phyloP scores from a whole-genome alignment of 64 coral and sea anemone genomes.

The Cladopsammia gracilis region DNA sequence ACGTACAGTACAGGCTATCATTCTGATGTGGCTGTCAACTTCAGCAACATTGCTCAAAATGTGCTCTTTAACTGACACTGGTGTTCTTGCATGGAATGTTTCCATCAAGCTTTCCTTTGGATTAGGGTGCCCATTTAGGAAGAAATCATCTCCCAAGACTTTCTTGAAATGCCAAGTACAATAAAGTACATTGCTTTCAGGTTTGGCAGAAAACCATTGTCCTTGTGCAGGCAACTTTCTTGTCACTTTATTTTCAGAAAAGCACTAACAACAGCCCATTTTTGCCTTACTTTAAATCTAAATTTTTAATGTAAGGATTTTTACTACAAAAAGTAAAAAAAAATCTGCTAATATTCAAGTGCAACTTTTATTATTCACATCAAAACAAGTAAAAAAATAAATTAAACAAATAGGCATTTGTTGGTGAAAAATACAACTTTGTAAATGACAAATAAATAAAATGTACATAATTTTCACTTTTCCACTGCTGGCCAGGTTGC shows the following conservation, averaged over 20 bases:
- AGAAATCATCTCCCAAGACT: not conserved
- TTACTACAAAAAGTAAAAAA: no score
- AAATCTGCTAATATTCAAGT: no score
- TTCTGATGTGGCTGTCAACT: not conserved
- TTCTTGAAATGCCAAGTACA: not conserved
- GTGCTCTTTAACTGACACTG: not conserved
- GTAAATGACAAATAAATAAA: no score
- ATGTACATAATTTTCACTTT: no score
- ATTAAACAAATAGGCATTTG: no score
- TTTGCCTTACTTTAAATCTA: no score
- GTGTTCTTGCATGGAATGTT: not conserved
- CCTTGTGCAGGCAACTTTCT: not conserved
- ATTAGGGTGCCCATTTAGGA: not conserved
- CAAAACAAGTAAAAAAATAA: no score
- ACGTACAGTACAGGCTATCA: not conserved
- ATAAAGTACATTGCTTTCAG: not conserved
- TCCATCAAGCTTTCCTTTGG: not conserved
- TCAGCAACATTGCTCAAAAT: not conserved
- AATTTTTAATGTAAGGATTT: no score
- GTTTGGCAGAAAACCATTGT: not conserved
- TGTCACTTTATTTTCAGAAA: not conserved
- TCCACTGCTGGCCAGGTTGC: no score
- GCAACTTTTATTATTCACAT: no score
- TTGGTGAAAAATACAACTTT: no score
- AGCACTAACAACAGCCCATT: no score